phyloP scores from a whole-genome alignment of 1,140 invertebrate species.

The Polypedilum vanderplanki region DNA sequence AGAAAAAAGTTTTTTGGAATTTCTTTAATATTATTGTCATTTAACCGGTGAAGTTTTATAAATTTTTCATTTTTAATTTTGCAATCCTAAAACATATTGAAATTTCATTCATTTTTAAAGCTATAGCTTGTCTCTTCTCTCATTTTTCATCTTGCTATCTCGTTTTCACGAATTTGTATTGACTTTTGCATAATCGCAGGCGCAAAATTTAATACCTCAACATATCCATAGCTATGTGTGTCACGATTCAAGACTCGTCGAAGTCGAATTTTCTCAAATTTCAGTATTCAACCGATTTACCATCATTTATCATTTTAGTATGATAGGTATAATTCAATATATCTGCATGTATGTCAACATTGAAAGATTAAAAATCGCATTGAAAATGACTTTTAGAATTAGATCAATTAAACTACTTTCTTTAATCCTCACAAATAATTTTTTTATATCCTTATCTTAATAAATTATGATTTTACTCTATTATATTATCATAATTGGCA shows the following conservation, averaged over 20 bases:
- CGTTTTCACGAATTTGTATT: conserved; percentile 4
- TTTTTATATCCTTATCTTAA: no score
- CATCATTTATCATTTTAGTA: background rate
- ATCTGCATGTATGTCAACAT: no score
- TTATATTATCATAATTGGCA: no score
- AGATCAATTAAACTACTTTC: no score
- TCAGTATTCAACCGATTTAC: background rate
- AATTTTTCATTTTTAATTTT: no score
- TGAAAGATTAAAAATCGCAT: no score
- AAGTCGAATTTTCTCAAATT: background rate
- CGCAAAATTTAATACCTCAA: background rate
- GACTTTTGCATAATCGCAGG: conserved; percentile 21
- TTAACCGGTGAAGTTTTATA: background rate
- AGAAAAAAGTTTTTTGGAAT: background rate
- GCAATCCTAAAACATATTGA: background rate
- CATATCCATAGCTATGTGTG: background rate
- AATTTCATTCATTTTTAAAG: background rate
- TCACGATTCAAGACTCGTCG: conserved; percentile 1
- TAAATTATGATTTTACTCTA: no score
- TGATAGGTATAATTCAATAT: no score
- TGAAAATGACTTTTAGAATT: no score
- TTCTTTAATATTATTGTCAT: background rate
- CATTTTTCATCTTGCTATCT: background rate
- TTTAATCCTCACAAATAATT: no score
- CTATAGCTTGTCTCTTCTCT: background rate